Evolutionary conservation across 2,797 vertebrate species (phyloP).

Genomic region (Neostethus bicornis): DNA sequence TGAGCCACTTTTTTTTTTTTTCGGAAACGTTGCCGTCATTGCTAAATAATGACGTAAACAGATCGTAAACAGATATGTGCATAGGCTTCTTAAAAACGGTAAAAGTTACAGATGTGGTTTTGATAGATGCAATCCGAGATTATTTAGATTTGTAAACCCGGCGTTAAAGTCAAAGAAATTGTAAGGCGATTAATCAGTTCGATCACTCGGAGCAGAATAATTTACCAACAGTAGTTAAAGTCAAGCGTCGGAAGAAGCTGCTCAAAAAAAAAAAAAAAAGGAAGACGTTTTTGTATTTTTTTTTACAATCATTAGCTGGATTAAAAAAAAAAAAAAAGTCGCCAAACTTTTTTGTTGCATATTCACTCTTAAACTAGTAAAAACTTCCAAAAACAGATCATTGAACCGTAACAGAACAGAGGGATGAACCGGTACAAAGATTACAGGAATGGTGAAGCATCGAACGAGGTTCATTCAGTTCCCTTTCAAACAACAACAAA

Average conservation of each 20-base stretch:
- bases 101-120: constrained; percentile 27
- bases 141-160: not conserved
- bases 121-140: constrained; percentile 3
- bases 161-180: constrained; percentile 31
- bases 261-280: constrained; percentile 17
- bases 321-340: constrained; percentile 34
- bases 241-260: constrained; percentile 52
- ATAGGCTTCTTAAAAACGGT: constrained; percentile 50
- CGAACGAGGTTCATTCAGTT: constrained; percentile 43
- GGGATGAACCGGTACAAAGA: too few species aligned
- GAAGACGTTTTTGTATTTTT: too few species aligned
- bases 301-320: constrained; percentile 76
- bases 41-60: constrained; percentile 48
- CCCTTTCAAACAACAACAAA: constrained; percentile 59
- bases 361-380: too few species aligned
- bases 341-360: constrained; percentile 34
- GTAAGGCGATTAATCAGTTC: constrained; percentile 47
- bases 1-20: too few species aligned
- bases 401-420: too few species aligned
- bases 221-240: constrained; percentile 59
- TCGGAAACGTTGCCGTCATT: too few species aligned
- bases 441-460: constrained; percentile 43
- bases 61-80: constrained; percentile 53
- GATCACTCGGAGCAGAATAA: constrained; percentile 26
- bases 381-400: too few species aligned